Evolutionary conservation across 2,888 invertebrate genomes (phyloP), one percentile per base, ranked within the genome.

Genomic region (Dione juno): DNA sequence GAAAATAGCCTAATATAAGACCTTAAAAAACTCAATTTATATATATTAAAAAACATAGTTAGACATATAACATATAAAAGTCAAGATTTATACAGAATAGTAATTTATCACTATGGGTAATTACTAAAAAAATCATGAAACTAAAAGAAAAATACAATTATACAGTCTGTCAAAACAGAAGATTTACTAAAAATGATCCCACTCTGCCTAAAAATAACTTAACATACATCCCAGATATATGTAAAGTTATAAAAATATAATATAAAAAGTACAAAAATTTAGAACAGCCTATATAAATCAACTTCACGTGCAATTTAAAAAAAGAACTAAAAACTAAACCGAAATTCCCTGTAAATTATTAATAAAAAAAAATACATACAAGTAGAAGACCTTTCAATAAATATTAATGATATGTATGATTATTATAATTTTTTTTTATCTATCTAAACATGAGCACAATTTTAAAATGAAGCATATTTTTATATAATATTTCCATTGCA

Each of bases 341-440:
- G n/a, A 54, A 54, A 11, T 37, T 37, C 35, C 37, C 35, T 54
- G 35, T 37, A 54, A 54, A 54, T 37, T 11, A 11, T 35, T 54
- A 35, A 40, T 10, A 8, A 10, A 40, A 10, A 10, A 50, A 54
- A 28, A 35, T 35, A 37, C 16, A 37, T n/a, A 37, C n/a, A 37
- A n/a, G 35, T 35, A 54, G n/a, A n/a, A n/a, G n/a, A n/a, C n/a
- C n/a, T n/a, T n/a, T n/a, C n/a, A n/a, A n/a, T n/a, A n/a, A 37
- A 37, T 54, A 37, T 54, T 11, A 37, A 54, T n/a, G 16, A 54
- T 37, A 54, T 54, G 54, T 54, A 54, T 35, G 28, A 19, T 53
- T 28, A 45, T 53, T 53, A 28, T 3, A 50, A 16, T 14, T 11
- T 53, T 28, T 53, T 53, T n/a, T 35, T 3, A 9, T 54, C 28